Conservation (phyloP, 2,888 invertebrate genomes). For the Calliphora vomitoria region DNA sequence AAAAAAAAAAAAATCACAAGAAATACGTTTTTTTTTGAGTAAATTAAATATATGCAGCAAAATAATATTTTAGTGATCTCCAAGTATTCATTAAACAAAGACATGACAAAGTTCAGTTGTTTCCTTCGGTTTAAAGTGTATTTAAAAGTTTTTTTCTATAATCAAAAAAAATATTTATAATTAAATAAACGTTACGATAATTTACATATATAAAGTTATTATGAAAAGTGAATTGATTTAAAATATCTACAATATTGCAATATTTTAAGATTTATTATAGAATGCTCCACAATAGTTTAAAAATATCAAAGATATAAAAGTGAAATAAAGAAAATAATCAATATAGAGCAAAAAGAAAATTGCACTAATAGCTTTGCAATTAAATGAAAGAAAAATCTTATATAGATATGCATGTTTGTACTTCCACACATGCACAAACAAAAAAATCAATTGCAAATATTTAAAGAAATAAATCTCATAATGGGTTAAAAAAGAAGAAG, state of each 20-base stretch:
- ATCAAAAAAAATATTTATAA: not conserved
- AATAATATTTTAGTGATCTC: slow-evolving; percentile 67
- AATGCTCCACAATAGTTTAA: slow-evolving; percentile 51
- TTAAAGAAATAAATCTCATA: slow-evolving; percentile 25
- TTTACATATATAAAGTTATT: too few relatives aligned
- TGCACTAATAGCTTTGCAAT: not conserved
- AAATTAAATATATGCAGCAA: slow-evolving; percentile 55
- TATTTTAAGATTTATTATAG: slow-evolving; percentile 1
- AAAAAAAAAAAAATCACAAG: slow-evolving; percentile 4
- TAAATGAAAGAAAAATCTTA: not conserved
- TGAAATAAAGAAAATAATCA: slow-evolving; percentile 41
- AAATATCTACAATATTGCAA: not conserved
- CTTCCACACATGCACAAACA: not conserved
- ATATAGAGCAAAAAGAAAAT: slow-evolving; percentile 13
- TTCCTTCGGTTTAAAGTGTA: not conserved
- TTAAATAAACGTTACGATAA: too few relatives aligned
- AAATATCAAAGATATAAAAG: slow-evolving; percentile 36
- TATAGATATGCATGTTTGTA: not conserved
- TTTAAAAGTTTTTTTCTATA: not conserved
- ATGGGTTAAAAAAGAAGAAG: slow-evolving; percentile 50
- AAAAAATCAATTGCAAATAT: slow-evolving; percentile 45
- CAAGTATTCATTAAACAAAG: slow-evolving; percentile 61
- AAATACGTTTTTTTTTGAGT: slow-evolving; percentile 24
- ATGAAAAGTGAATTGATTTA: too few relatives aligned
- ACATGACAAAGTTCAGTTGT: slow-evolving; percentile 1